phyloP scores from a whole-genome alignment of 2,113 vertebrate genomes.

The Leucosticte australis region DNA sequence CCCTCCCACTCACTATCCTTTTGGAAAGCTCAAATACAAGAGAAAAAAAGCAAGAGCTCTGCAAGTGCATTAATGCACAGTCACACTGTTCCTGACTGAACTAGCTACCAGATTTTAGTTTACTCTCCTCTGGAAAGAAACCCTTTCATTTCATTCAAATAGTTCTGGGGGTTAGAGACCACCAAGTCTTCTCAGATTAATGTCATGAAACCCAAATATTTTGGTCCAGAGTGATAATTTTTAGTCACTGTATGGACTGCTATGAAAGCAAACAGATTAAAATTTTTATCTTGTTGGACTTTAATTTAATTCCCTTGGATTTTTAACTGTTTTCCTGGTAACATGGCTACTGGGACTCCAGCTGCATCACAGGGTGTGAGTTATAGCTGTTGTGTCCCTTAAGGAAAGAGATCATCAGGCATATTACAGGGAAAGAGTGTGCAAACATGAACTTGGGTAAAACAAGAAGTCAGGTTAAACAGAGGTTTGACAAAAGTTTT shows the following conservation, averaged over 20 bases:
- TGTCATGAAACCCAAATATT: background rate
- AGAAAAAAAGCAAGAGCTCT: background rate
- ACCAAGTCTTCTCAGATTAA: background rate
- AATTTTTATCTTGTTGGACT: background rate
- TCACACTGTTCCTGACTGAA: background rate
- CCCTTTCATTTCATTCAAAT: background rate
- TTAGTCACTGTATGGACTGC: background rate
- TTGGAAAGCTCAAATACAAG: background rate
- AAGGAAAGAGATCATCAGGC: background rate
- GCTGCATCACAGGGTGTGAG: background rate
- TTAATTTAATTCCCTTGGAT: background rate
- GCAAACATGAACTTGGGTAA: background rate
- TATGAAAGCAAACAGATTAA: background rate
- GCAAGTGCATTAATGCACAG: background rate
- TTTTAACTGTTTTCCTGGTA: background rate
- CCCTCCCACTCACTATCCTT: background rate
- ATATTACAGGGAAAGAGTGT: background rate
- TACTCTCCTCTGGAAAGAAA: background rate
- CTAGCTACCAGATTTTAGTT: background rate
- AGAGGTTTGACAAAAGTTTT: background rate
- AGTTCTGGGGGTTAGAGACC: background rate
- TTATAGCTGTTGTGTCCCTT: background rate
- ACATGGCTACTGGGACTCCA: background rate
- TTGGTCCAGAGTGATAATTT: background rate
- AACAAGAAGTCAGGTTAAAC: background rate